Base-by-base conservation (phyloP, 2,113 vertebrate species). In the Upupa epops region DNA sequence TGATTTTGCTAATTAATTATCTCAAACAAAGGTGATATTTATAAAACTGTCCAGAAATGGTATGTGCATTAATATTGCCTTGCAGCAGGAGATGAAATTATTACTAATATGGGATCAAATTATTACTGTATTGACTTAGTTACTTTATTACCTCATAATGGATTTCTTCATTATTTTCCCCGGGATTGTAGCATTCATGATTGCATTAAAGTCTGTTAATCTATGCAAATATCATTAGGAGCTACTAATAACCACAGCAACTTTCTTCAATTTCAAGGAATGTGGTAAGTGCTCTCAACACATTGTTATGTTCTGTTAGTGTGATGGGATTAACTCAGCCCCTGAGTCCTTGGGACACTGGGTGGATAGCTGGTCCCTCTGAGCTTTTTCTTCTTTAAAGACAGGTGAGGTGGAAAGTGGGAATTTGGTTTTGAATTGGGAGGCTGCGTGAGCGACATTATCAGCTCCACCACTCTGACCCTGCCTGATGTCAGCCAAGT, bases 181-280 rank as follows among this genome's bases (percentile, higher is more conserved):
- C 5, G 12, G 96, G 94, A 97, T 93, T 97, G 97, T 97, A 96
- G 97, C 97, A 96, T 97, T 97, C 96, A 36, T 96, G 97, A 97
- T 97, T 97, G 92, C 97, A 97, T 97, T 98, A 97, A 96, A 97
- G 93, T 96, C 96, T 96, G 96, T 97, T 98, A 97, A 98, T 98
- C 97, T 97, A 97, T 98, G 97, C 96, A 98, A 98, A 98, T 97
- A 97, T 98, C 97, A 97, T 97, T 97, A 98, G 95, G 82, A 96
- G 92, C 92, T 64, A 68, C 96, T 97, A 97, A 97, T 96, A 97
- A 96, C 95, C 76, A 87, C 51, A 9, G 94, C 90, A 95, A 94
- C 96, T 96, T 96, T 93, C 94, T 95, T 96, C 90, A 84, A 8
- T 97, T 95, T 94, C 95, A 94, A 93, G 71, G 79, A 91, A 94